These are phyloP conservation scores for Myotis vivesi DNA, from an alignment of 2,797 vertebrate species.

Conservation along the genomic window DNA sequence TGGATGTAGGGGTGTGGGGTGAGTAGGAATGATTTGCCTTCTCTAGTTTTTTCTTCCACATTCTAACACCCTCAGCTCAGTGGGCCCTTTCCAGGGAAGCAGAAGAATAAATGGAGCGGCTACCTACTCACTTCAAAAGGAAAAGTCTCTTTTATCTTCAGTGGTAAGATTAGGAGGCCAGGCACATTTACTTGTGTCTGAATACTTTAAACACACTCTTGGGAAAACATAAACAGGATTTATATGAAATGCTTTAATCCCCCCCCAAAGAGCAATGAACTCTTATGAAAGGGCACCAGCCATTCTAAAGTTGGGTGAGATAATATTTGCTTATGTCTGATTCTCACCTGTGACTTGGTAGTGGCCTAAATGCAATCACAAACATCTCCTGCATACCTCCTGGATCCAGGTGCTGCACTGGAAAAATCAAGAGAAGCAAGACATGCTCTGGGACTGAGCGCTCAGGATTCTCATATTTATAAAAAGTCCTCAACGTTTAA, in stretches of 20 bases:
- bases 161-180: slow-evolving; percentile 48
- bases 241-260: slow-evolving; percentile 64
- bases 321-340: background rate
- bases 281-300: slow-evolving; percentile 13
- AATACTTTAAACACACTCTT: slow-evolving; percentile 53
- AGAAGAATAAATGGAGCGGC: slow-evolving; percentile 22
- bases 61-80: background rate
- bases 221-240: slow-evolving; percentile 65
- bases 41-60: background rate
- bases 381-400: background rate
- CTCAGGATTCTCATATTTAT: background rate
- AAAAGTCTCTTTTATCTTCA: slow-evolving; percentile 56
- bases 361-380: background rate
- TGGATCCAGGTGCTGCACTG: rapidly evolving
- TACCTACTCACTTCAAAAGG: slow-evolving; percentile 62
- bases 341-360: background rate
- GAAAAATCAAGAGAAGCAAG: rapidly evolving
- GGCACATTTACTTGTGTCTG: slow-evolving; percentile 48
- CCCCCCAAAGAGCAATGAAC: slow-evolving; percentile 5
- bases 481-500: background rate
- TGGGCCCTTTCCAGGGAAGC: slow-evolving; percentile 25
- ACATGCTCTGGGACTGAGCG: background rate
- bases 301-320: background rate
- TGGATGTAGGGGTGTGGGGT: rapidly evolving
- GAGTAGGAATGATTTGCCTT: background rate